Evolutionary conservation across 2,888 invertebrate genomes (phyloP).

Genomic region (Trissolcus japonicus): DNA sequence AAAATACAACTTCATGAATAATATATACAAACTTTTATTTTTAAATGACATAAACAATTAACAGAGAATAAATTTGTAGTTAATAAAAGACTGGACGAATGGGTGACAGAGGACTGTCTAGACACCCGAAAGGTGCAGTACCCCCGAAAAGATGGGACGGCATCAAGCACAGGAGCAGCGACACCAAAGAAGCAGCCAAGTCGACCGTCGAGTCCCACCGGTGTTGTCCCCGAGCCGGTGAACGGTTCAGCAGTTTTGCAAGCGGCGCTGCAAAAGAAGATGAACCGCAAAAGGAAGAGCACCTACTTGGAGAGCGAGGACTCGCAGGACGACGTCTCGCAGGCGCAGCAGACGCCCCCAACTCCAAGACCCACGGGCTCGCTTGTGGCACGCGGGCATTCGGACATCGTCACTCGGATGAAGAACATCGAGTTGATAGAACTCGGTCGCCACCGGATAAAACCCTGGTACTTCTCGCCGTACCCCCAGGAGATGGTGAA

Average conservation of each 20-base stretch:
- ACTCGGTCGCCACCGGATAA: conserved; percentile 85
- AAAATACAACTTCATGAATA: no score
- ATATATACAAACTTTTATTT: no score
- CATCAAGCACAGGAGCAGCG: conserved; percentile 82
- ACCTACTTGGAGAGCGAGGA: conserved; percentile 79
- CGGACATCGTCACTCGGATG: conserved; percentile 98
- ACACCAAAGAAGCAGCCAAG: conserved; percentile 84
- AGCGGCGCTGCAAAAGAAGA: conserved; percentile 90
- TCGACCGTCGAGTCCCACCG: conserved; percentile 71
- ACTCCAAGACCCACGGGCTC: conserved; percentile 93
- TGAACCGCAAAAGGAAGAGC: conserved; percentile 88
- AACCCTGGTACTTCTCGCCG: conserved; percentile 99
- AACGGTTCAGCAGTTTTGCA: conserved; percentile 89
- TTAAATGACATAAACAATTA: background rate
- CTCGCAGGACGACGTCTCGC: conserved; percentile 76
- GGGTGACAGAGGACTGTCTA: conserved; percentile 96
- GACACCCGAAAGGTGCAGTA: conserved; percentile 95
- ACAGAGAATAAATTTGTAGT: conserved; percentile 78
- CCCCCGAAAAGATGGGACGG: conserved; percentile 86
- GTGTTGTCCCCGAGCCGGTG: conserved; percentile 79
- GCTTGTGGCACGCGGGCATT: conserved; percentile 93
- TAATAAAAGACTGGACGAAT: conserved; percentile 98
- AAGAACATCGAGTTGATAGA: conserved; percentile 97
- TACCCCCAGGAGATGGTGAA: conserved; percentile 96
- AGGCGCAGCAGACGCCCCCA: conserved; percentile 50